Evolutionary conservation across 1,140 invertebrate species (phyloP), one percentile per base, ranked within the genome.

Genomic region (Lysiphlebus fabarum): DNA sequence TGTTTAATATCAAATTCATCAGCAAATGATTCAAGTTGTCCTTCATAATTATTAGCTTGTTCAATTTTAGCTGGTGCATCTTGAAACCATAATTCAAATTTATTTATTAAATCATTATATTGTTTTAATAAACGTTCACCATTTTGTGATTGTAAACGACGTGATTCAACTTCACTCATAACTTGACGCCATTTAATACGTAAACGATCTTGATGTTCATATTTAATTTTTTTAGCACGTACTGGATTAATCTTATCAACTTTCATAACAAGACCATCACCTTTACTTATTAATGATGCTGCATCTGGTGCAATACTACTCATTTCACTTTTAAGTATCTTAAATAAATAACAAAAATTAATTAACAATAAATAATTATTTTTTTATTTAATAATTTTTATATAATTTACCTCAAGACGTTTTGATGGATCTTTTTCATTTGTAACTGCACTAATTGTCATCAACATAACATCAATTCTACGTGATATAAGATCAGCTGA

Each of bases 221-320:
- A 80, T 56, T 82, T 84, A 47, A 86, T 79, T 65, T 79, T 81
- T 26, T 82, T 82, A 4, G 84, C 86, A 40, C 83, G 75, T 34
- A 67, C 63, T 36, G 84, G 82, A 70, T 83, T 80, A 50, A 73
- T 70, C 53, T 72, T 78, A 66, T 87, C 86, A 2, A 87, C 84
- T 56, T 82, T 82, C 64, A 88, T 79, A 1, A 91, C 87, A 38
- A 92, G 75, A 45, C 87, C 86, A 70, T 92, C 90, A 1, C 90
- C 90, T 68, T 85, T 85, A 10, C 89, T 91, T 47, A 92, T 91
- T 12, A 91, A 76, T 45, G 86, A 85, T 9, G 90, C 89, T 53
- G 89, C 89, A 72, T 91, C 90, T 0, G 90, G 88, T 6, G 90
- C 89, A 55, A 91, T 71, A 48, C 77, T 78, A 36, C 83, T 84